Conservation (phyloP, 2,113 vertebrate species). For the Alaudala cheleensis region DNA sequence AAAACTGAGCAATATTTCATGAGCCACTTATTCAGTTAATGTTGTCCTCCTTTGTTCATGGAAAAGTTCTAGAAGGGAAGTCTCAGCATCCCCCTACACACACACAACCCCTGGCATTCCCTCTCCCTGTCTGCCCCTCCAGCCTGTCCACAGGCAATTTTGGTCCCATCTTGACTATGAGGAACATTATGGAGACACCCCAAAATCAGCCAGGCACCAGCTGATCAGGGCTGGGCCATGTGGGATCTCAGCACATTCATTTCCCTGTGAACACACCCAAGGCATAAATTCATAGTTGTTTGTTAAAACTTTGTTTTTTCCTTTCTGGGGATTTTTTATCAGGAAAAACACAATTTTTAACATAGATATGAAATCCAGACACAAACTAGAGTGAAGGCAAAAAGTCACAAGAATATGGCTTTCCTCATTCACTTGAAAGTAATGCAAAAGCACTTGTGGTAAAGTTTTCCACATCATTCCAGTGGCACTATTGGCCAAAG, state of each 20-base stretch:
- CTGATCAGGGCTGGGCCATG: neutral
- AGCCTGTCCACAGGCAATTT: neutral
- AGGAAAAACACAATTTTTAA: neutral
- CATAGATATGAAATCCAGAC: neutral
- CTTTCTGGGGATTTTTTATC: neutral
- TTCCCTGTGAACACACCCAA: fast-evolving
- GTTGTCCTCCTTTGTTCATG: neutral
- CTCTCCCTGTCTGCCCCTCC: fast-evolving
- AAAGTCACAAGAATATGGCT: neutral
- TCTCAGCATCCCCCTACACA: neutral
- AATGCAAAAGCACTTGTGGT: neutral
- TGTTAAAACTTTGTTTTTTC: neutral
- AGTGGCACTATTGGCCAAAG: neutral
- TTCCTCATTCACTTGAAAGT: neutral
- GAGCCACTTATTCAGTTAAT: neutral
- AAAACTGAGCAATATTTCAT: neutral
- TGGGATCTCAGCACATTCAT: neutral
- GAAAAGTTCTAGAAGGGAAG: neutral
- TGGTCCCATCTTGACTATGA: neutral
- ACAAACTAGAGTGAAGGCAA: neutral
- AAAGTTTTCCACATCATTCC: neutral
- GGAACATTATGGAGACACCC: neutral
- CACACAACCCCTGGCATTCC: neutral
- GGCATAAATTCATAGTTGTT: neutral
- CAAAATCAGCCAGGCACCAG: neutral